phyloP scores from a whole-genome alignment of 35 echinoderm and acorn worm genomes.

The Apostichopus japonicus region DNA sequence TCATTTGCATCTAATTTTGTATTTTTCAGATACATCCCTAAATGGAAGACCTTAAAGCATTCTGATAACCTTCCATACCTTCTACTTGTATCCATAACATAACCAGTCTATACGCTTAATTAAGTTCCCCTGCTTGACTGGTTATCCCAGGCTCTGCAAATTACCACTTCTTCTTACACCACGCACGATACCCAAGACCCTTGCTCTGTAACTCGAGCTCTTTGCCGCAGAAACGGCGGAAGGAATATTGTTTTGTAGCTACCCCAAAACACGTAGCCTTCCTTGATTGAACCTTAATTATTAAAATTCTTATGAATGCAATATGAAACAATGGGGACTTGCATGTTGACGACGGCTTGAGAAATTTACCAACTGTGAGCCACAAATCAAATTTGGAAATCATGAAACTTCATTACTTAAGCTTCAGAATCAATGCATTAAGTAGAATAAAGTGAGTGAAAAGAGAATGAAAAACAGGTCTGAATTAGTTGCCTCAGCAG shows the following conservation, averaged over 20 bases:
- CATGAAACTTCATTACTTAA: constrained; percentile 1
- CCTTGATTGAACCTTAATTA: constrained; percentile 51
- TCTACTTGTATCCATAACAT: not conserved
- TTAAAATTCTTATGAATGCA: constrained; percentile 21
- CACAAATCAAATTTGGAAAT: constrained; percentile 42
- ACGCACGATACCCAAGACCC: not conserved
- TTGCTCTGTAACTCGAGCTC: not conserved
- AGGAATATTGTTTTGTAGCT: not conserved
- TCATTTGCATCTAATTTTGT: too few species aligned
- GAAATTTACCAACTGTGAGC: constrained; percentile 37
- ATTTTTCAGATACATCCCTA: too few species aligned
- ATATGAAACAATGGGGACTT: constrained; percentile 15
- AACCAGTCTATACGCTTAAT: not conserved
- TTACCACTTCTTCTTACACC: not conserved
- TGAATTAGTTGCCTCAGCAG: too few species aligned
- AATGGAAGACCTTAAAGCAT: too few species aligned
- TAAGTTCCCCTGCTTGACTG: not conserved
- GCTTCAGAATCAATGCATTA: not conserved
- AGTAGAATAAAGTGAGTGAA: too few species aligned
- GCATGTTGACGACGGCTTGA: not conserved
- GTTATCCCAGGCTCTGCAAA: not conserved
- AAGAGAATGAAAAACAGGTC: too few species aligned
- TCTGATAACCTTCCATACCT: too few species aligned
- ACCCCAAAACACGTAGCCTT: not conserved
- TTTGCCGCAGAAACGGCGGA: not conserved